Base-by-base conservation (phyloP, 2,888 invertebrate species). In the Caprella mutica region DNA sequence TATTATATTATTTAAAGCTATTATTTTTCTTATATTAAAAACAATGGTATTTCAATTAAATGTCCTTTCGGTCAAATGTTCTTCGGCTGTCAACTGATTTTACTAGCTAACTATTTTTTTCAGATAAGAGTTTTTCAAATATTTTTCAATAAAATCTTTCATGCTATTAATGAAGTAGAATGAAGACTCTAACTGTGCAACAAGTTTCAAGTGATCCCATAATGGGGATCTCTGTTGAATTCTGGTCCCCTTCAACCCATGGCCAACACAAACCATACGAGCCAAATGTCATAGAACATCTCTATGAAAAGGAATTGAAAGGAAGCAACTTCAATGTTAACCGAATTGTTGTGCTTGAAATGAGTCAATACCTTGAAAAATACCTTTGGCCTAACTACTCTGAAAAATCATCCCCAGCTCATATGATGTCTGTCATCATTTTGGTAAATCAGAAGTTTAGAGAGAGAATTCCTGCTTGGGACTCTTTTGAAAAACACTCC, bases 361-460 rank as follows among this genome's bases (percentile, higher is more conserved):
- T 94, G 73, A 94, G 93, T 63, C 97, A 96, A 70, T 98, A 96
- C 73, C 73, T 98, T 67, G 98, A 98, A 74, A 90, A 88, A 70
- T 97, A 88, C 73, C 73, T 98, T 52, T 98, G 97, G 98, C 93
- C 94, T 0, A 89, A 96, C 74, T 98, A 89, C 73, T 78, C 83
- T 0, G 81, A 80, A n/a, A 74, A 76, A 66, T 83, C 90, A 1
- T 80, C 85, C 2, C 81, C 84, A 68, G 83, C 86, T n/a, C 94
- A 96, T 72, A 81, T 94, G 70, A 82, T 98, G 82, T 94, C 96
- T 0, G 91, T 98, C 65, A 87, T 93, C n/a, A 85, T 90, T 1
- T 92, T 98, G 89, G 83, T 97, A 44, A 99, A 98, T 76, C 97
- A 98, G 72, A 99, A 99, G 73, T 93, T 94, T 70, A 78, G 97